These are phyloP conservation scores for Lycaon pictus DNA, from an alignment of 2,113 vertebrate genomes.

Conservation along the genomic window DNA sequence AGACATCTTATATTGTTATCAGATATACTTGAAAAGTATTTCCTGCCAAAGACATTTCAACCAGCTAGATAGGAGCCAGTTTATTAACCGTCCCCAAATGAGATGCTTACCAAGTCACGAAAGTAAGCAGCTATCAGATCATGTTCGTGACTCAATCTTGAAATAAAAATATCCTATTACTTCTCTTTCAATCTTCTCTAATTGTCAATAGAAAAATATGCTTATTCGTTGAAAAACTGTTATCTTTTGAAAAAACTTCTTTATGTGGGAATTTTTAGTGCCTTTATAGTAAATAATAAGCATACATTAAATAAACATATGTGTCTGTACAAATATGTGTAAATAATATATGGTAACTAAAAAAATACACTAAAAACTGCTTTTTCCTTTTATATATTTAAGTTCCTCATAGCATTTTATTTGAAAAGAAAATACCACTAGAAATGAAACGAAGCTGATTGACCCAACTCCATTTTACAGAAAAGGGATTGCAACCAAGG, in stretches of 20 bases:
- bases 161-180: conserved; percentile 41
- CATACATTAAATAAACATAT: neutral
- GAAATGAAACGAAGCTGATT: neutral
- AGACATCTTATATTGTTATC: conserved; percentile 63
- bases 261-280: neutral
- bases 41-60: conserved; percentile 51
- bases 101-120: neutral
- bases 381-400: neutral
- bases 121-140: neutral
- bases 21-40: conserved; percentile 48
- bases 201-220: conserved; percentile 27
- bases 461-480: neutral
- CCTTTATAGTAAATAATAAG: conserved; percentile 16
- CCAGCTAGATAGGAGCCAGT: neutral
- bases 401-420: neutral
- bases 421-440: neutral
- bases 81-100: conserved; percentile 45
- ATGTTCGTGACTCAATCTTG: neutral
- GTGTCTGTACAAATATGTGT: neutral
- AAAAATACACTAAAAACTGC: neutral
- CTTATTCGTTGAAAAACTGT: neutral
- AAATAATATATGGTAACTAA: neutral
- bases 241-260: neutral
- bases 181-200: conserved; percentile 35
- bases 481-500: neutral